Base-by-base conservation (phyloP, 2,888 invertebrate genomes). In the Nyleta sp. region DNA sequence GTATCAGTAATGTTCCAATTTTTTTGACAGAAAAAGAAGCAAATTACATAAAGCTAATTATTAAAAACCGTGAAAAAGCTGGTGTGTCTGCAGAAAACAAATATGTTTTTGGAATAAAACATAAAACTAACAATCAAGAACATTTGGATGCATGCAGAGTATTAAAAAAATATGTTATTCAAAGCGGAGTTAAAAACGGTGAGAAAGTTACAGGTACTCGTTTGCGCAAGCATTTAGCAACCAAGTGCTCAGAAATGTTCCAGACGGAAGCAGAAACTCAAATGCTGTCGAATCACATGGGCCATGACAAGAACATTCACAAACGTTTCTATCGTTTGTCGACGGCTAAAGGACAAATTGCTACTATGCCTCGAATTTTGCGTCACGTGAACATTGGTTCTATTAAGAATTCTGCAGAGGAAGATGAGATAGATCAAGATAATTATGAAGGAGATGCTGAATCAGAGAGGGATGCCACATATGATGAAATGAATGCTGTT, bases 201-300 rank as follows among this genome's bases (percentile, higher is more conserved):
- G 0, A 28, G 0, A 59, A 28, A 40, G 50, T 70, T 0, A 70
- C 59, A 6, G 52, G 60, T 0, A 71, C 71, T 0, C 8, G 8
- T 7, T 11, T 71, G 11, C 4, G 52, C n/a, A 71, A 71, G 28
- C 71, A 60, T n/a, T 52, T 71, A 0, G 60, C 71, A 7, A 60
- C 60, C n/a, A 60, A 71, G 28, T 60, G 33, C 18, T 11, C 17
- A 4, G 52, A 60, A 31, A 0, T 71, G 5, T n/a, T 0, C 11
- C 35, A 17, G 0, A 24, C n/a, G 0, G 28, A 59, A 11, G 4
- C 0, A 1, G 59, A 70, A 4, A 38, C 7, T 7, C 18, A 68
- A 15, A 6, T 48, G 7, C 2, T 68, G 8, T 17, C 48, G 1
- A 38, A 50, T 15, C 15, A 15, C 15, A 59, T 68, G 59, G 68